Conservation (phyloP, 2,113 vertebrate genomes). For the Heptranchias perlo region DNA sequence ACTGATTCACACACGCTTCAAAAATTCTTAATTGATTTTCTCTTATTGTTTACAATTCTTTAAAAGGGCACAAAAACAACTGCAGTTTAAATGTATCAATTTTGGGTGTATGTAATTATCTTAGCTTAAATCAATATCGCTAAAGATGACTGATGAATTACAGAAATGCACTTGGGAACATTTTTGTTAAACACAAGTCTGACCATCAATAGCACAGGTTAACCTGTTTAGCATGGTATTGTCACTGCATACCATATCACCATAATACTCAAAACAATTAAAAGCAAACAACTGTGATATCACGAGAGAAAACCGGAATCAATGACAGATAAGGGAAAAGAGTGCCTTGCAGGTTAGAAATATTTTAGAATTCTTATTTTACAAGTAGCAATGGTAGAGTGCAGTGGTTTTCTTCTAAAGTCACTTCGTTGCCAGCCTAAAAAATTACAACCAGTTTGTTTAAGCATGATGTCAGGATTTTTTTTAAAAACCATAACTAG, state of each 20-base stretch:
- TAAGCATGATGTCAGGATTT: not conserved
- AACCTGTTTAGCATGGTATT: not conserved
- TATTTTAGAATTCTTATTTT: not conserved
- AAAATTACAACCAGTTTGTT: not conserved
- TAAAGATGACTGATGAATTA: not conserved
- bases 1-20: not conserved
- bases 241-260: not conserved
- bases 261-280: not conserved
- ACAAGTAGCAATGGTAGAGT: not conserved
- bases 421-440: not conserved
- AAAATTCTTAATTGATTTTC: not conserved
- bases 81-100: not conserved
- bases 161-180: not conserved
- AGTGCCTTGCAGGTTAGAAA: not conserved
- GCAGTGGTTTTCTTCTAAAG: not conserved
- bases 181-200: not conserved
- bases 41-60: too few relatives aligned
- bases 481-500: not conserved
- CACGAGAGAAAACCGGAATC: not conserved
- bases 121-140: not conserved
- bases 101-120: not conserved
- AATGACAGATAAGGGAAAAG: not conserved
- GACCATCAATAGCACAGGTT: not conserved
- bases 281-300: not conserved
- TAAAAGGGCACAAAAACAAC: too few relatives aligned